phyloP scores from a whole-genome alignment of 2,888 invertebrate species.

The Leucophenga maculata region DNA sequence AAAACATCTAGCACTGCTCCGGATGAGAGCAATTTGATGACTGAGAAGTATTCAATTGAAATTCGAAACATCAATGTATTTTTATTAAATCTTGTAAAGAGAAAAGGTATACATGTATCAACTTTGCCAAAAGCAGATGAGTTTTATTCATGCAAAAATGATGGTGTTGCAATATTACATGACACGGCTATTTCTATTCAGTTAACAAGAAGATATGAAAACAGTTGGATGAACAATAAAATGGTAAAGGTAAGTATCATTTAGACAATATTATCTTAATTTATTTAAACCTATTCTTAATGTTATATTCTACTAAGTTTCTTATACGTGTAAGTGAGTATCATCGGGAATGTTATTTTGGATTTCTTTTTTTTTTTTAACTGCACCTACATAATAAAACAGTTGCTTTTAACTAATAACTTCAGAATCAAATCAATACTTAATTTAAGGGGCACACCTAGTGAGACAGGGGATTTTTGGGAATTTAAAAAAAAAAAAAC shows the following conservation, averaged over 20 bases:
- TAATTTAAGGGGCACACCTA: no score
- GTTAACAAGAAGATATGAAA: constrained; percentile 45
- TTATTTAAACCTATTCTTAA: no score
- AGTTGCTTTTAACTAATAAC: no score
- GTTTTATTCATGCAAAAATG: constrained; percentile 81
- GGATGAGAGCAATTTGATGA: constrained; percentile 33
- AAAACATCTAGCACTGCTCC: constrained; percentile 6
- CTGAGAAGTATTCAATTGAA: constrained; percentile 77
- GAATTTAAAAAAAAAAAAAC: no score
- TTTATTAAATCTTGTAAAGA: constrained; percentile 78
- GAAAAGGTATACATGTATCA: constrained; percentile 69
- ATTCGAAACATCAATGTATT: constrained; percentile 91
- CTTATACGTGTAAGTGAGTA: no score
- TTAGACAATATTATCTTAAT: neutral
- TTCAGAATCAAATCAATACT: no score
- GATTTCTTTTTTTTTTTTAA: no score
- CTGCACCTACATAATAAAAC: no score
- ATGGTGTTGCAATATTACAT: constrained; percentile 90
- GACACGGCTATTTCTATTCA: constrained; percentile 86
- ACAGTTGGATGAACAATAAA: constrained; percentile 28
- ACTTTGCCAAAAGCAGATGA: constrained; percentile 76
- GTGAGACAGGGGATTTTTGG: no score
- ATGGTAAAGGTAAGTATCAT: constrained; percentile 44
- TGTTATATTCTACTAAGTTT: no score
- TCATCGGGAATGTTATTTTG: no score